Conservation (phyloP, 2,888 invertebrate genomes). For the Julus scanicus region DNA sequence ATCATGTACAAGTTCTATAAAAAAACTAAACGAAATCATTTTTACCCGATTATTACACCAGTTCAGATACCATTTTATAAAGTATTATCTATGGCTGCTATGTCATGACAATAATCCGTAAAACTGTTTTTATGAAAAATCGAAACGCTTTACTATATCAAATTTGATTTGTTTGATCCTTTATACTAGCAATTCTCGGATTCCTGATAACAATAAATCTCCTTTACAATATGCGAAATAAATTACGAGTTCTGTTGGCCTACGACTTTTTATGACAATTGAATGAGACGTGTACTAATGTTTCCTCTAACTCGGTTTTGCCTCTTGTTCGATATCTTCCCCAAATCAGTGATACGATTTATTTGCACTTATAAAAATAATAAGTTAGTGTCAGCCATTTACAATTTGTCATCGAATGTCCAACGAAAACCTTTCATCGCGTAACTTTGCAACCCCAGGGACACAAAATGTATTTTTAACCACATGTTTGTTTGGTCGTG, state of each 20-base stretch:
- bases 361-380: slow-evolving; percentile 47
- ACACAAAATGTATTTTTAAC: slow-evolving; percentile 48
- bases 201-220: neutral
- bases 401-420: slow-evolving; percentile 44
- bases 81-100: no score
- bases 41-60: no score
- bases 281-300: slow-evolving; percentile 35
- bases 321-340: neutral
- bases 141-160: neutral
- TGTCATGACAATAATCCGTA: no score
- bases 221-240: neutral
- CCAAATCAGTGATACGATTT: slow-evolving; percentile 24
- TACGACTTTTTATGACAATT: neutral
- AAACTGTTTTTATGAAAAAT: neutral
- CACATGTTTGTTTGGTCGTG: slow-evolving; percentile 45
- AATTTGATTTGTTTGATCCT: slow-evolving; percentile 18
- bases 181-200: neutral
- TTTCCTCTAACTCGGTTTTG: slow-evolving; percentile 2
- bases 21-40: no score
- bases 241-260: neutral
- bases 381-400: slow-evolving; percentile 4
- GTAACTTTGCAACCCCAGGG: neutral
- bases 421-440: neutral
- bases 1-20: no score
- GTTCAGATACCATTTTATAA: no score